Percentiles rank a stretch among this genome's conserved stretches.
Conservation (phyloP, 1,140 invertebrate species). For the Monomorium pharaonis region DNA sequence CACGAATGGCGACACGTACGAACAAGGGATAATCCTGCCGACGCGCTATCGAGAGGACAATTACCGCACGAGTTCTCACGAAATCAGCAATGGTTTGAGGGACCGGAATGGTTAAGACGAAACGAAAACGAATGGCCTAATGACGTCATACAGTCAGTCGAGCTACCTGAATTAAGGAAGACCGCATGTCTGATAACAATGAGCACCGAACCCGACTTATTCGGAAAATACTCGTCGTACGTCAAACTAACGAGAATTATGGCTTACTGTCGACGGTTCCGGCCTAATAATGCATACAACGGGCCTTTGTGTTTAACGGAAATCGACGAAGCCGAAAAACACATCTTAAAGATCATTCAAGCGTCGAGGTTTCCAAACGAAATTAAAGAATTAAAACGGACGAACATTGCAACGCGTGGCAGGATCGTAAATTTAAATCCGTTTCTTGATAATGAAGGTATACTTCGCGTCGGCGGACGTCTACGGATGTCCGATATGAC, state of each 20-base stretch:
- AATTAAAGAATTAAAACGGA: not conserved
- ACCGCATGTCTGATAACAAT: not conserved
- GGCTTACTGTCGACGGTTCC: too few relatives aligned
- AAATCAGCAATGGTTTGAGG: conserved; percentile 50
- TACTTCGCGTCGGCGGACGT: too few relatives aligned
- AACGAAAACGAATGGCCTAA: not conserved
- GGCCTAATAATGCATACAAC: too few relatives aligned
- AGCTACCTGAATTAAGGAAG: not conserved
- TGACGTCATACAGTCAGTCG: not conserved
- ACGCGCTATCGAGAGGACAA: not conserved
- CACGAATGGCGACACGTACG: not conserved
- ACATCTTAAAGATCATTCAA: not conserved
- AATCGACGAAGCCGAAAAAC: too few relatives aligned
- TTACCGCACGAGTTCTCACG: not conserved
- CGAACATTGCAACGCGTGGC: not conserved
- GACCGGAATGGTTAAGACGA: not conserved
- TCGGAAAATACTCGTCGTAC: not conserved
- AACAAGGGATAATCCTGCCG: not conserved
- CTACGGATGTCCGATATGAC: not conserved
- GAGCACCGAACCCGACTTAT: too few relatives aligned
- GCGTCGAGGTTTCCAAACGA: not conserved
- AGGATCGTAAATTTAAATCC: not conserved
- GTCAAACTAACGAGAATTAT: too few relatives aligned
- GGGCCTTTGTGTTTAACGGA: too few relatives aligned
- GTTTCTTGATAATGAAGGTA: not conserved